Evolutionary conservation across 1,140 invertebrate genomes (phyloP), one percentile per base, ranked within the genome.

Genomic region (Phymastichus coffea): DNA sequence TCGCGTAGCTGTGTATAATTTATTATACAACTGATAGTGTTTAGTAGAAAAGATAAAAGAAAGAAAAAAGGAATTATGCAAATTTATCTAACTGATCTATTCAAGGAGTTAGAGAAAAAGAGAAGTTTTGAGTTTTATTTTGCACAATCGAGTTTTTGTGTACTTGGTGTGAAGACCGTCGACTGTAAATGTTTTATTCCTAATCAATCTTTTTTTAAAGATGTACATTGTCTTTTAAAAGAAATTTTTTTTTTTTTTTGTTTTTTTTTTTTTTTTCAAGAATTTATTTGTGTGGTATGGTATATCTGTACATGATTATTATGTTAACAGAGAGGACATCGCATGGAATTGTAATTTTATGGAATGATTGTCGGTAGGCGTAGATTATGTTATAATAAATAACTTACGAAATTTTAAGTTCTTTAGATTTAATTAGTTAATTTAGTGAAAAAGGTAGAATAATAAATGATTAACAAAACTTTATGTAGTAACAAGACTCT

Each of bases 141-240:
- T 53, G 53, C 26, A 46, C 33, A 30, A 54, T 37, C 49, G n/a
- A 60, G 51, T 60, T 47, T 38, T n/a, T n/a, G 22, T 40, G 15
- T 53, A 60, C 22, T 53, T 51, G 51, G 44, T 60, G 43, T 58
- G n/a, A 48, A 30, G 51, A 53, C 25, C 43, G 53, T 54, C 17
- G 22, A 60, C 33, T 60, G 57, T 54, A 60, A 60, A 60, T 60
- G 40, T 60, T 60, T 60, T 60, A 60, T 60, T 54, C 23, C 28
- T 37, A 46, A 53, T 60, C 14, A 48, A 38, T 54, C 55, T 54
- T 55, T 54, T n/a, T n/a, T n/a, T n/a, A n/a, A 61, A 12, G 58
- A 17, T 61, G 58, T 61, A 61, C 25, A 61, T 61, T 54, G 48
- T 7, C 49, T 54, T 54, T 48, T 30, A 55, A 48, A 49, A 17